Percentiles rank a stretch among this genome's conserved stretches.
Conservation (phyloP, 1,140 invertebrate species). For the Lineus longissimus region DNA sequence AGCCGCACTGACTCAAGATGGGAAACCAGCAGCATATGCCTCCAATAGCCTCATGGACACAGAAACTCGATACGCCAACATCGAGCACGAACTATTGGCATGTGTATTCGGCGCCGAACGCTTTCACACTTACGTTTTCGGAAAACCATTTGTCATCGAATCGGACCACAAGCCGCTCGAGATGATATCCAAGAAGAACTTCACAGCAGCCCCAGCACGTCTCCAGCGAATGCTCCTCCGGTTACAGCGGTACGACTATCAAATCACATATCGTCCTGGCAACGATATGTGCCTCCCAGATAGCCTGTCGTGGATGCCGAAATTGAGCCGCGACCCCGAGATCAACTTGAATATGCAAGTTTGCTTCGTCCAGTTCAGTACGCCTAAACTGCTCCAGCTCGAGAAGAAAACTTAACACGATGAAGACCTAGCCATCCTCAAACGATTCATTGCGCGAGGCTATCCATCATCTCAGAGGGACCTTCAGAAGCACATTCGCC, state of each 20-base stretch:
- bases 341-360: too few species aligned
- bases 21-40: constrained; percentile 52
- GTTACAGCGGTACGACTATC: constrained; percentile 47
- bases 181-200: constrained; percentile 19
- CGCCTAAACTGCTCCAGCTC: too few species aligned
- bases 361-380: too few species aligned
- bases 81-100: constrained; percentile 55
- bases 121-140: constrained; percentile 49
- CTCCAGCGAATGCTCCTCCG: constrained; percentile 31
- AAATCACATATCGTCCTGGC: constrained; percentile 31
- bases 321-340: too few species aligned
- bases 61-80: constrained; percentile 54
- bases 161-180: constrained; percentile 24
- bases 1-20: constrained; percentile 52
- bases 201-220: constrained; percentile 13
- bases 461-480: too few species aligned
- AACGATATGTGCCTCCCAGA: constrained; percentile 39
- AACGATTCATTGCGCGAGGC: too few species aligned
- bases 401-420: too few species aligned
- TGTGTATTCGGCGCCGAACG: constrained; percentile 53
- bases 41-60: constrained; percentile 47
- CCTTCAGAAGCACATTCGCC: too few species aligned
- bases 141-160: constrained; percentile 17
- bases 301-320: too few species aligned
- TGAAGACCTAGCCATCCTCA: too few species aligned